phyloP scores from a whole-genome alignment of 2,888 invertebrate genomes.

The Dryomyza anilis region DNA sequence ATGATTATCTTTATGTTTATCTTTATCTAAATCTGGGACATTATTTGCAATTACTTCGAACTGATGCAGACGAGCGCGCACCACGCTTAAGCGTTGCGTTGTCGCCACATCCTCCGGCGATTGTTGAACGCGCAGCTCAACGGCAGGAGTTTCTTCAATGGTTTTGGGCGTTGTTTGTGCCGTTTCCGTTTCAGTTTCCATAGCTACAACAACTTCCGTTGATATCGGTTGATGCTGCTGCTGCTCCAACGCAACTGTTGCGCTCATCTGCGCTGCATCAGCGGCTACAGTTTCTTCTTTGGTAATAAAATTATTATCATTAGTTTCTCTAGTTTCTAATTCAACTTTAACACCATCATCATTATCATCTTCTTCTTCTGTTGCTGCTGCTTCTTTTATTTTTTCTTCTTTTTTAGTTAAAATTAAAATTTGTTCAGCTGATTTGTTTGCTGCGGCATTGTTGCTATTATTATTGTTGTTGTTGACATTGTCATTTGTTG shows the following conservation, averaged over 20 bases:
- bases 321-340: constrained; percentile 42
- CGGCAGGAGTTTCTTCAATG: constrained; percentile 27
- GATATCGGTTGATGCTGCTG: constrained; percentile 25
- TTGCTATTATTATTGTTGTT: constrained; percentile 22
- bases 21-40: constrained; percentile 20
- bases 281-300: constrained; percentile 47
- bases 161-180: constrained; percentile 17
- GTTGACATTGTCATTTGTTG: constrained; percentile 11
- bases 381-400: constrained; percentile 25
- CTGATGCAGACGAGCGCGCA: constrained; percentile 52
- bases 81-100: constrained; percentile 47
- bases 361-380: background rate
- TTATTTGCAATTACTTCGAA: constrained; percentile 49
- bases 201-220: too few species aligned
- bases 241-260: constrained; percentile 22
- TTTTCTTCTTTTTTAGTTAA: constrained; percentile 21
- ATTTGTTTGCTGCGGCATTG: constrained; percentile 25
- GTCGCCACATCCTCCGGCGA: constrained; percentile 36
- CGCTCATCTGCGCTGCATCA: constrained; percentile 43
- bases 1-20: constrained; percentile 20
- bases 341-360: constrained; percentile 23
- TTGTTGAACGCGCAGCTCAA: constrained; percentile 29
- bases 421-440: constrained; percentile 16
- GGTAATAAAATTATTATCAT: constrained; percentile 49
- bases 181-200: constrained; percentile 22